Base-by-base conservation (phyloP, 2,888 invertebrate species). In the Toxonevra muliebris region DNA sequence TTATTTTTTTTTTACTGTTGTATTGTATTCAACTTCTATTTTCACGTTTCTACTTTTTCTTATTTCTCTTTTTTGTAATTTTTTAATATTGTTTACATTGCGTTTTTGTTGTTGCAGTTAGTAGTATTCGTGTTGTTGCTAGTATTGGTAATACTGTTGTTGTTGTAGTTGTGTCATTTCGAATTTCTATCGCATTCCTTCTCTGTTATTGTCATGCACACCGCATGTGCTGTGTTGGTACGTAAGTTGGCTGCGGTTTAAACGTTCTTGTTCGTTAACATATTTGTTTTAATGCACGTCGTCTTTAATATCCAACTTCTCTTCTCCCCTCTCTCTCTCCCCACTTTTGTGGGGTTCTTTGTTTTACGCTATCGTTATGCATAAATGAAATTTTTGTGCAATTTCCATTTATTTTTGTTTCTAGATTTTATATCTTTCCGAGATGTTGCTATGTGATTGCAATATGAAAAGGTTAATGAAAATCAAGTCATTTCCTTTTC, bases 381-480 rank as follows among this genome's bases (percentile, higher is more conserved):
- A 30, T 30, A 30, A 30, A 30, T 30, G 30, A 2, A 30, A 30
- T 30, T 30, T 30, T 30, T 30, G 30, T 30, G 2, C 7, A 7
- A 4, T 30, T 30, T 30, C 30, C 30, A 30, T 30, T 30, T 30
- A 12, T 40, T 40, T 11, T 13, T 41, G 53, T 53, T 12, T 19
- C 9, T n/a, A 10, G 5, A 48, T 15, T 48, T 13, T 15, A 48
- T n/a, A 13, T 7, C 48, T 48, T 12, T 48, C n/a, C 5, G 8
- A 4, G 5, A 15, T 15, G 15, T 15, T 48, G 13, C 15, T 13
- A 13, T 48, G 48, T 15, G 13, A n/a, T 48, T 15, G 10, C 42
- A 58, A 57, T 65, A 58, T 65, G 48, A 58, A 30, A 30, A 15
- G 17, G 52, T 59, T 65, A 65, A 65, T 58, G 65, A 65, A 59